Evolutionary conservation across 2,797 vertebrate genomes (phyloP).

Genomic region (Anisognathus igniventris): DNA sequence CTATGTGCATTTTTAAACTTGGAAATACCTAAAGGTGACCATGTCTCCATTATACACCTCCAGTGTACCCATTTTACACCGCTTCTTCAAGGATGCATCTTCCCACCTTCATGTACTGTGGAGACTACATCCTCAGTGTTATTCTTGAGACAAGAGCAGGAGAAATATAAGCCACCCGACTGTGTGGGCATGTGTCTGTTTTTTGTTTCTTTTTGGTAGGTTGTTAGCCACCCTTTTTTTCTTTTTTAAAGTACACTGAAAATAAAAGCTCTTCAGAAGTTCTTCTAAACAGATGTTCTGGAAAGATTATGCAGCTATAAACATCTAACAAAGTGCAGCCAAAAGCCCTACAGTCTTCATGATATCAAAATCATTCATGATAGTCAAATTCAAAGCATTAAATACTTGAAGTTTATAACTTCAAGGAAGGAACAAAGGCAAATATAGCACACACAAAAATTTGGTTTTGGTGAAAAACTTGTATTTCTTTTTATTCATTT

Average conservation of each 20-base stretch:
- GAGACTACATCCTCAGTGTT: background rate
- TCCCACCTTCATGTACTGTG: background rate
- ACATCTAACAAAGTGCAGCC: background rate
- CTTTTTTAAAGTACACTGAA: background rate
- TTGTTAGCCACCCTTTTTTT: background rate
- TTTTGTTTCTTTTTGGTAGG: background rate
- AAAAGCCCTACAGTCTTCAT: background rate
- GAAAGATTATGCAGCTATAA: background rate
- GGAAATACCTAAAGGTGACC: background rate
- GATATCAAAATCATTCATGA: background rate
- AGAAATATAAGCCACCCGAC: background rate
- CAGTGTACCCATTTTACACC: background rate
- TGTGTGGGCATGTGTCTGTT: rapidly evolving
- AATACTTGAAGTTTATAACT: background rate
- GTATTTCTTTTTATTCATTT: background rate
- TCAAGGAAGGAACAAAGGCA: background rate
- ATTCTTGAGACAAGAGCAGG: background rate
- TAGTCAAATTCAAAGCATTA: background rate
- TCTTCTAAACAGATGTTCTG: background rate
- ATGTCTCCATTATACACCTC: background rate
- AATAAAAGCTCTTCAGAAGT: background rate
- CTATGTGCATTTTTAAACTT: background rate
- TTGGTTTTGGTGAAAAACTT: background rate
- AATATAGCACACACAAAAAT: background rate
- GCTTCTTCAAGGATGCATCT: background rate